phyloP scores from a whole-genome alignment of 2,797 vertebrate species.

The Epinephelus coioides region DNA sequence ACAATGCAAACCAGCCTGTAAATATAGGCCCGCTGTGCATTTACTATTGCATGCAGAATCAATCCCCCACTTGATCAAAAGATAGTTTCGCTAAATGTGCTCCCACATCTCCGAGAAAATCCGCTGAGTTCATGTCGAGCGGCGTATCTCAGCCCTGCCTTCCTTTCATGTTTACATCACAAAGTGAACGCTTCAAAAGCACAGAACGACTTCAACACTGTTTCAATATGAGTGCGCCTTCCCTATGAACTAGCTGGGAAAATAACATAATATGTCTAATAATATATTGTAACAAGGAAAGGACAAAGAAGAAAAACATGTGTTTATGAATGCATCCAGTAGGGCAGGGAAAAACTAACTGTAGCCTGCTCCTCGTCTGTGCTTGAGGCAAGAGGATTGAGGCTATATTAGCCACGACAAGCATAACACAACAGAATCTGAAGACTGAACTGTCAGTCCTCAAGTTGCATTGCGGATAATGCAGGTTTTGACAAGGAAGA shows the following conservation, averaged over 20 bases:
- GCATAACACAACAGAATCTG: too few relatives aligned
- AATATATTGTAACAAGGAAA: background rate
- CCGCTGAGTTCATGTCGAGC: background rate
- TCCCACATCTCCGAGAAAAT: slow-evolving; percentile 4
- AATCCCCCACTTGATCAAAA: slow-evolving; percentile 21
- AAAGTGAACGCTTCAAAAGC: slow-evolving; percentile 11
- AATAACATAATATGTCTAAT: background rate
- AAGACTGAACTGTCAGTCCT: too few relatives aligned
- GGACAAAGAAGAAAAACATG: background rate
- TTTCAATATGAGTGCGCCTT: background rate
- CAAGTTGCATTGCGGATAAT: background rate
- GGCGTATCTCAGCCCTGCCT: background rate
- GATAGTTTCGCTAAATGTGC: background rate
- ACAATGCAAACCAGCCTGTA: background rate
- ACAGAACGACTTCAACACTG: background rate
- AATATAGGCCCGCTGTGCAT: background rate
- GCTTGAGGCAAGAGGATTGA: background rate
- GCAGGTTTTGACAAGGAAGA: background rate
- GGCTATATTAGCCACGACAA: too few relatives aligned
- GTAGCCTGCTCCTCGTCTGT: background rate
- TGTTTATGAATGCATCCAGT: background rate
- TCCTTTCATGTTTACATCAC: slow-evolving; percentile 35
- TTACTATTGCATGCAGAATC: slow-evolving; percentile 1
- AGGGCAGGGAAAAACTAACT: background rate
- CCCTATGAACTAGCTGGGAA: background rate